Base-by-base conservation (phyloP, 1,140 invertebrate species). In the Temnothorax curvispinosus region DNA sequence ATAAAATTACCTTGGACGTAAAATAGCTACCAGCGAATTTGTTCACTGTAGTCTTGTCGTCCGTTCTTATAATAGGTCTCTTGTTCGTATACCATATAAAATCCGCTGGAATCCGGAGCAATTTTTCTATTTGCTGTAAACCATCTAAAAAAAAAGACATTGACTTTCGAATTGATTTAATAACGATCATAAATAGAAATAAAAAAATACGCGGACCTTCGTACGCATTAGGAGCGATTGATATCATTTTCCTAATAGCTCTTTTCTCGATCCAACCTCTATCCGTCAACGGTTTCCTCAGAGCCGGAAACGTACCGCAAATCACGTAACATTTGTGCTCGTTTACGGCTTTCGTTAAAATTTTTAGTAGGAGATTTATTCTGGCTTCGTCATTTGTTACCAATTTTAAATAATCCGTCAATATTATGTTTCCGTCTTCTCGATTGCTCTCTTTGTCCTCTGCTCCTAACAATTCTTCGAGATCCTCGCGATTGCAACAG, bases 21-120 rank as follows among this genome's bases (percentile, higher is more conserved):
- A 98, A 98, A 56, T 97, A 96, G 0, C 97, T 97, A 88, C 97
- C 97, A 71, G 97, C 97, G 94, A 98, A 98, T 92, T 97, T 96
- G 90, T 97, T 97, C 32, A 97, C 95, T 75, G 97, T 95, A 90
- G 97, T 96, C 69, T 96, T 93, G 0, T 92, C 96, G 81, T 95
- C 96, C 0, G 35, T 44, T 86, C 52, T 75, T 13, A 78, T 35
- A 18, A 27, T 2, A 18, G 54, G 56, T 38, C 27, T 88, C 18
- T 87, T 90, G 41, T 77, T 88, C 0, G 62, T 90, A n/a, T 88
- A 74, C 89, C 89, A 90, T 27, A 90, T 74, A 18, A 90, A 77
- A 56, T 90, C 47, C 2, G 88, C 50, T 8, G 88, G 75, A 9
- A 18, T n/a, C 8, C 71, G 88, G 15, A 90, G 41, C 38, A 90